Evolutionary conservation across 2,113 vertebrate species (phyloP), one percentile per base, ranked within the genome.

Genomic region (Leptobrachium leishanense): DNA sequence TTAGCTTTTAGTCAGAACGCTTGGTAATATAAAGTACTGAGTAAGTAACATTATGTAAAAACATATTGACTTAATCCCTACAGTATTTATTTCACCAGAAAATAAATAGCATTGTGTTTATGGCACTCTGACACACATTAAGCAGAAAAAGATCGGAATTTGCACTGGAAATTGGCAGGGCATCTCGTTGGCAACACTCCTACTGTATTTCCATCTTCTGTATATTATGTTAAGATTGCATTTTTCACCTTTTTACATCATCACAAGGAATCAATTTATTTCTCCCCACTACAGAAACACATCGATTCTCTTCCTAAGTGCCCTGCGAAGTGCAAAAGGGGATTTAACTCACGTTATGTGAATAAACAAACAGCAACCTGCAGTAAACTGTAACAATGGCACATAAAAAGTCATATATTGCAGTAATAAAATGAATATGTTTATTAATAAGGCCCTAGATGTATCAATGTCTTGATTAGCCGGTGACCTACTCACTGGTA

Each of bases 91-190:
- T 77, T 67, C 76, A 55, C 43, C 67, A 70, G 42, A 70, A 71
- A 77, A 43, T 15, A 68, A 77, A 65, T 44, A 69, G 67, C 75
- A 39, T 13, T 59, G 65, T 77, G 75, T 77, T 77, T 77, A 68
- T 69, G 54, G 53, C 54, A 64, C 62, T 64, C 39, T 64, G 62
- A 64, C 62, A 64, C 62, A 64, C 9, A 64, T 64, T 31, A 44
- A 69, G 66, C 54, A 77, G 42, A 9, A 44, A 69, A 77, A 57
- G 50, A 50, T 43, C 46, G 66, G 66, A 68, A 69, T 69, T 53
- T 43, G 41, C 55, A 10, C 76, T n/a, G 43, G 68, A 43, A 43
- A 65, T 69, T 46, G 68, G 68, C 67, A 64, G 76, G 68, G 66
- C 20, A 63, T 66, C 42, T 46, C 20, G 50, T 53, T 77, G 75